Conservation (phyloP, 1,140 invertebrate genomes). For the Melanaphis sacchari region DNA sequence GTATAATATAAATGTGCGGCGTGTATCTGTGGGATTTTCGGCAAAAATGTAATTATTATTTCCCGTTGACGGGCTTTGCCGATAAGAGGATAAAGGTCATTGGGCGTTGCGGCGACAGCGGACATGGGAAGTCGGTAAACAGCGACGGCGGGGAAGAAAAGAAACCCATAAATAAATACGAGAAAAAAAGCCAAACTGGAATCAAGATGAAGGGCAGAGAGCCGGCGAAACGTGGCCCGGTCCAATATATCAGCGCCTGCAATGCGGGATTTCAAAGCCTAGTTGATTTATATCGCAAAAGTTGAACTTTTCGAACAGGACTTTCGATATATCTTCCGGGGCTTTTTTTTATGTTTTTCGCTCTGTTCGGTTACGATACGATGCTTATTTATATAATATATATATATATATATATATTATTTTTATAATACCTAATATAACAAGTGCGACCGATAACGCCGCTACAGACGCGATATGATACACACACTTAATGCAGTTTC, state of each 20-base stretch:
- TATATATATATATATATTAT: constrained; percentile 27
- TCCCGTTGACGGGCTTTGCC: constrained; percentile 33
- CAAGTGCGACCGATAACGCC: neutral
- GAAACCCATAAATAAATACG: constrained; percentile 54
- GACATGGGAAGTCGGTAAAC: neutral
- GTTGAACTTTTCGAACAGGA: constrained; percentile 57
- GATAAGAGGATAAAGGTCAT: constrained; percentile 55
- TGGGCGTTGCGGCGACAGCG: constrained; percentile 40
- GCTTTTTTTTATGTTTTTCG: constrained; percentile 49
- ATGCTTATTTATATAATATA: constrained; percentile 25
- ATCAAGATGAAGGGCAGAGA: constrained; percentile 57
- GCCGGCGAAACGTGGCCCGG: constrained; percentile 57
- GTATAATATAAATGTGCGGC: neutral
- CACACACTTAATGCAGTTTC: neutral
- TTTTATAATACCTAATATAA: constrained; percentile 35
- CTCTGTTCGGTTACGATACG: constrained; percentile 47
- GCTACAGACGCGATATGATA: neutral
- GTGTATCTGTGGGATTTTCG: neutral
- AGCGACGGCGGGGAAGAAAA: neutral
- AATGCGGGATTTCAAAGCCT: constrained; percentile 58
- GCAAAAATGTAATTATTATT: constrained; percentile 41
- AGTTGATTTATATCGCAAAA: constrained; percentile 57
- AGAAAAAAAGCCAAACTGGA: constrained; percentile 57
- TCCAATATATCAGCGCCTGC: constrained; percentile 57
- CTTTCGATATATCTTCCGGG: constrained; percentile 54